Evolutionary conservation across 64 coral and sea anemone genomes (phyloP).

Genomic region (Porites australiensis): DNA sequence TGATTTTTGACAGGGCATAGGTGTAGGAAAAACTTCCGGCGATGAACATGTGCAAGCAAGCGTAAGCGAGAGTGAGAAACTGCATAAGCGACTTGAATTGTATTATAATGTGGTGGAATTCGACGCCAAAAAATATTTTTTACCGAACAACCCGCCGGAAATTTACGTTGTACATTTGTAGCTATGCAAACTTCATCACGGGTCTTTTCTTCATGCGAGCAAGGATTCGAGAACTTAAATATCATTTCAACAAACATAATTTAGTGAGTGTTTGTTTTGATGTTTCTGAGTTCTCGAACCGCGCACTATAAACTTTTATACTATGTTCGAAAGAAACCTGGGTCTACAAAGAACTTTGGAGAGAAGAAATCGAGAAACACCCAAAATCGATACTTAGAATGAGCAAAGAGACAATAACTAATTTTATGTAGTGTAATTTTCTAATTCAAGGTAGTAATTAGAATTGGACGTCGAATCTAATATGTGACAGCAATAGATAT

Average conservation of each 20-base stretch:
- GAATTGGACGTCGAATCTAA: background rate
- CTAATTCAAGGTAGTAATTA: background rate
- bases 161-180: background rate
- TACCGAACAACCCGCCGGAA: background rate
- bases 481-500: background rate
- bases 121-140: background rate
- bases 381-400: too few species aligned
- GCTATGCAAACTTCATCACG: background rate
- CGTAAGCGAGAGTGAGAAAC: too few species aligned
- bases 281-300: background rate
- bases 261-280: background rate
- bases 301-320: background rate
- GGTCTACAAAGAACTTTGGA: background rate
- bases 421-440: background rate
- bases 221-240: background rate
- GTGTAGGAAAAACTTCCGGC: background rate
- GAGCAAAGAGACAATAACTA: background rate
- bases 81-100: background rate
- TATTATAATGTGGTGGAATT: slow-evolving; percentile 4
- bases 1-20: background rate
- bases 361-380: background rate
- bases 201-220: background rate
- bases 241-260: background rate
- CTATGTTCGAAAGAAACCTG: background rate
- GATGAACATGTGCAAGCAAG: background rate